These are phyloP conservation scores for Channallabes apus DNA, from an alignment of 2,797 vertebrate genomes.

Conservation along the genomic window DNA sequence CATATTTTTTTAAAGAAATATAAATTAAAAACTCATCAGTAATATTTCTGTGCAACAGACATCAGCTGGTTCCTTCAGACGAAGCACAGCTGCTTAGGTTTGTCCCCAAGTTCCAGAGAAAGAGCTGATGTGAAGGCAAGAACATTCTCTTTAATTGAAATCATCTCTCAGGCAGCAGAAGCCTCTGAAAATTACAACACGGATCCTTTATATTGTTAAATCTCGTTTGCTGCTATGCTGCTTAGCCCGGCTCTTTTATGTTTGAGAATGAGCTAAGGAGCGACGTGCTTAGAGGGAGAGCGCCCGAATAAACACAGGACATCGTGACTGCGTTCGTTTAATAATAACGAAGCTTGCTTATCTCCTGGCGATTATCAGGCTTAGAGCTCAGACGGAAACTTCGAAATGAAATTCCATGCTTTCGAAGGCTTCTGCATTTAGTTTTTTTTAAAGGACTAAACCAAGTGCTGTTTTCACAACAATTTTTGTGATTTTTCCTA, in stretches of 20 bases:
- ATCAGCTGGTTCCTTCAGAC: not conserved
- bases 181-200: not conserved
- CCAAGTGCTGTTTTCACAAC: not conserved
- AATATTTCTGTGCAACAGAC: not conserved
- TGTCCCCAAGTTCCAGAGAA: not conserved
- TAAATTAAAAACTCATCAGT: not conserved
- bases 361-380: constrained; percentile 10
- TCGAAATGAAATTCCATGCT: not conserved
- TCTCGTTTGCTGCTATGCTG: not conserved
- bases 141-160: not conserved
- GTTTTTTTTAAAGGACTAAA: not conserved
- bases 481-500: not conserved
- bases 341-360: not conserved
- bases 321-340: not conserved
- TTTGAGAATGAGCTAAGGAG: not conserved
- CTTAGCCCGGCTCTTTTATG: not conserved
- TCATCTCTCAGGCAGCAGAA: not conserved
- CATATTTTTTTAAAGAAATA: too few relatives aligned
- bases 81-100: not conserved
- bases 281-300: not conserved
- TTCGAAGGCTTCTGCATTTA: not conserved
- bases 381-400: not conserved
- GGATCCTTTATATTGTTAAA: not conserved
- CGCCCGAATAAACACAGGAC: not conserved
- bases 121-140: not conserved